A percentile compares a stretch with the other conserved stretches of the same genome.
Evolutionary conservation across 2,888 invertebrate genomes (phyloP).

Genomic region (Idaea biselata): DNA sequence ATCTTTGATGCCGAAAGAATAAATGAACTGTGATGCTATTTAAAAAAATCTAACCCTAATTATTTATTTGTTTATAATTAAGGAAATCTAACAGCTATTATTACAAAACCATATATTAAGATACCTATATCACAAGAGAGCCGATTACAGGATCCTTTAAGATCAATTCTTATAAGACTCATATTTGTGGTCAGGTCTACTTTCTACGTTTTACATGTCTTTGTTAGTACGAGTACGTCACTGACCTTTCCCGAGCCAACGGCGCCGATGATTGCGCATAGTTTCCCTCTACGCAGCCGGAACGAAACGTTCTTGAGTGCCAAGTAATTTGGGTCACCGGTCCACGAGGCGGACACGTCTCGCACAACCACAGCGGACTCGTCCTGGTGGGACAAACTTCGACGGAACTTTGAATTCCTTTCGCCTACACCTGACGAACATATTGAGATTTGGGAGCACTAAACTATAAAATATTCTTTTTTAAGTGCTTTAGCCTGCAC

Average conservation of each 20-base stretch:
- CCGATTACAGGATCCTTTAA: too few relatives aligned
- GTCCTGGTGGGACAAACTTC: conserved; percentile 53
- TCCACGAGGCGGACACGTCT: conserved; percentile 77
- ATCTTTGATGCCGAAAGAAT: too few relatives aligned
- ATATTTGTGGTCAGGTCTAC: too few relatives aligned
- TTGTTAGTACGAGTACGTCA: neutral
- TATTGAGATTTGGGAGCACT: neutral
- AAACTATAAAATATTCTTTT: neutral
- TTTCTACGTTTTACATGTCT: too few relatives aligned
- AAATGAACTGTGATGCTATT: too few relatives aligned
- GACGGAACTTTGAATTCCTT: conserved; percentile 36
- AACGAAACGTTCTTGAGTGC: conserved; percentile 78
- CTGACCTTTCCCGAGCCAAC: conserved; percentile 87
- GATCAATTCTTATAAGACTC: too few relatives aligned
- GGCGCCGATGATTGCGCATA: conserved; percentile 86
- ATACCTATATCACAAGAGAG: too few relatives aligned
- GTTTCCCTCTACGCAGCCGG: conserved; percentile 77
- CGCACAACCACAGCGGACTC: conserved; percentile 58
- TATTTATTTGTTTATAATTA: too few relatives aligned
- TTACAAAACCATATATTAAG: too few relatives aligned
- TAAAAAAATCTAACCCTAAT: too few relatives aligned
- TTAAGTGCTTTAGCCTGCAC: too few relatives aligned
- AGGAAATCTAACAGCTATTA: too few relatives aligned
- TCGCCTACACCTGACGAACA: conserved; percentile 11
- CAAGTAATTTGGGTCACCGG: conserved; percentile 69